Evolutionary conservation across 2,797 vertebrate genomes (phyloP).

Genomic region (Sitta carolinensis): DNA sequence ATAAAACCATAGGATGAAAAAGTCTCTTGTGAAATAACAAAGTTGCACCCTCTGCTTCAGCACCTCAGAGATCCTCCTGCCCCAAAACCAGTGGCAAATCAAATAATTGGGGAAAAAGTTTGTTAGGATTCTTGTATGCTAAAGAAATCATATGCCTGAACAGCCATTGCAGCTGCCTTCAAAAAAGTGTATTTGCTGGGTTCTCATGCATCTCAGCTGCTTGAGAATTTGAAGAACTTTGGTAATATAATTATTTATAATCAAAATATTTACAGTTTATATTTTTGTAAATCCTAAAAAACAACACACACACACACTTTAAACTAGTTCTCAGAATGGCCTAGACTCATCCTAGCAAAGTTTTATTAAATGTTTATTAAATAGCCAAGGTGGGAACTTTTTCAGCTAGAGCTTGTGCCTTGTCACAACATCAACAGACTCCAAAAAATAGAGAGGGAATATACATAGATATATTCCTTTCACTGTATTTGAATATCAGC

Average conservation of each 20-base stretch:
- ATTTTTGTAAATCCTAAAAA: not conserved
- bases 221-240: not conserved
- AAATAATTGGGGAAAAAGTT: not conserved
- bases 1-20: not conserved
- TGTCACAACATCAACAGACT: not conserved
- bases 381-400: not conserved
- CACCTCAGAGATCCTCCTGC: not conserved
- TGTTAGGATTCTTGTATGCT: not conserved
- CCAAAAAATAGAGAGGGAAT: not conserved
- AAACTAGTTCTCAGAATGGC: not conserved
- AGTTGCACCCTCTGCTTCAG: not conserved
- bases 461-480: not conserved
- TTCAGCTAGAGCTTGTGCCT: not conserved
- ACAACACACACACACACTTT: not conserved
- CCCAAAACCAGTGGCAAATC: not conserved
- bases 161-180: not conserved
- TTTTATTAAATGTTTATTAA: not conserved
- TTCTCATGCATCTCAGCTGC: not conserved
- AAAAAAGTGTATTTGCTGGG: not conserved
- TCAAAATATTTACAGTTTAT: not conserved
- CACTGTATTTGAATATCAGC: not conserved
- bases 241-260: not conserved
- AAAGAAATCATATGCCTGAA: not conserved
- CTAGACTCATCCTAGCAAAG: not conserved
- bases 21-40: not conserved